Evolutionary conservation across 2,888 invertebrate species (phyloP).

Genomic region (Agonopterix arenella): DNA sequence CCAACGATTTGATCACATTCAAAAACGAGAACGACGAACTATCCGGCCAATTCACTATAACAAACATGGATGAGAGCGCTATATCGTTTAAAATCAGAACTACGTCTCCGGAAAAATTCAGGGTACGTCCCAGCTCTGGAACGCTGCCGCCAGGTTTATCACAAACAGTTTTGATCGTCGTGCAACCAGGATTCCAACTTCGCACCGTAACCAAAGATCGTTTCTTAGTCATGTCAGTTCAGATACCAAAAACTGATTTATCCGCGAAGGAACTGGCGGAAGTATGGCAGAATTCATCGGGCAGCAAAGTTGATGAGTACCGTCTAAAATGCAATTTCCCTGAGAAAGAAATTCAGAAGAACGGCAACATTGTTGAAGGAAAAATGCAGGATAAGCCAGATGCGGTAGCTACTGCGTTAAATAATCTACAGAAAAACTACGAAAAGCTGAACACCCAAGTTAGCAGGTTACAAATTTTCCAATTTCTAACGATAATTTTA

Average conservation of each 20-base stretch:
- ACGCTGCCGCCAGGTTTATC: constrained; percentile 80
- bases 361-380: constrained; percentile 38
- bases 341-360: constrained; percentile 51
- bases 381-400: constrained; percentile 80
- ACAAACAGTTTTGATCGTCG: constrained; percentile 82
- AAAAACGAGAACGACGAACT: constrained; percentile 81
- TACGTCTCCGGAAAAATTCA: constrained; percentile 96
- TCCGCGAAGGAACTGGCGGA: constrained; percentile 80
- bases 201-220: constrained; percentile 86
- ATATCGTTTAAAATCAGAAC: constrained; percentile 89
- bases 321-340: constrained; percentile 82
- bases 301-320: constrained; percentile 82
- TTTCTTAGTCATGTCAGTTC: constrained; percentile 91
- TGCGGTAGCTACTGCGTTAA: constrained; percentile 83
- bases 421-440: constrained; percentile 50
- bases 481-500: constrained; percentile 45
- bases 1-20: constrained; percentile 84
- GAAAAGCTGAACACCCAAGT: constrained; percentile 43
- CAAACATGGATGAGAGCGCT: constrained; percentile 79
- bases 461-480: constrained; percentile 45
- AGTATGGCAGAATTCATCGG: constrained; percentile 82
- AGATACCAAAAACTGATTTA: constrained; percentile 76
- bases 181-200: constrained; percentile 84
- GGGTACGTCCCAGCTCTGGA: constrained; percentile 93
- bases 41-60: constrained; percentile 80